Percentiles rank a stretch among this genome's conserved stretches.
Evolutionary conservation across 2,113 vertebrate species (phyloP).

Genomic region (Aptenodytes patagonicus): DNA sequence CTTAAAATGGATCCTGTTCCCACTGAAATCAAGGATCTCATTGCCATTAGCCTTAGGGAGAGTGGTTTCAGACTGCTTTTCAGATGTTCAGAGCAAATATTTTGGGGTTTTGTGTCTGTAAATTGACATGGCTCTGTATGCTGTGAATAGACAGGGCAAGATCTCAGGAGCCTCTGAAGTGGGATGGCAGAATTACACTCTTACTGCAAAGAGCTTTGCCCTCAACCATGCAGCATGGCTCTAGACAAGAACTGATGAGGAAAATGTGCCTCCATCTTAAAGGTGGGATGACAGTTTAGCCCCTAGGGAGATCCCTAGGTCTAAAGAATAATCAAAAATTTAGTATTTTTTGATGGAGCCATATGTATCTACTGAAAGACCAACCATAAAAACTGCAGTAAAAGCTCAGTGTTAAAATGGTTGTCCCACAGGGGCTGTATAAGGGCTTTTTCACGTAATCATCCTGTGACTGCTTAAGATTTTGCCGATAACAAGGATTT

Average conservation of each 20-base stretch:
- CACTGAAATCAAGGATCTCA: not conserved
- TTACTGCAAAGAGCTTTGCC: not conserved
- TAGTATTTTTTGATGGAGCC: not conserved
- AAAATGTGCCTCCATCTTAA: not conserved
- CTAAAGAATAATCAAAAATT: not conserved
- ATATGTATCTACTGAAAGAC: not conserved
- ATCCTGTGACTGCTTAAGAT: constrained; percentile 12
- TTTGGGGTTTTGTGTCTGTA: not conserved
- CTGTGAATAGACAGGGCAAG: not conserved
- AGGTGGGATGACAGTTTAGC: not conserved
- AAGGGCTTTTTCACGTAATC: constrained; percentile 39
- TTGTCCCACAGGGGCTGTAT: constrained; percentile 11
- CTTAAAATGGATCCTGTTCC: not conserved
- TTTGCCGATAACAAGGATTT: constrained; percentile 37
- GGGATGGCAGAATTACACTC: not conserved
- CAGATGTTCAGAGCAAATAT: not conserved
- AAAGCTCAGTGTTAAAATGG: constrained; percentile 52
- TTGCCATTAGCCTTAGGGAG: not conserved
- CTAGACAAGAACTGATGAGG: not conserved
- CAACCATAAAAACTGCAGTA: constrained; percentile 25
- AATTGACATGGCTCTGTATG: not conserved
- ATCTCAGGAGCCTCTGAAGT: not conserved
- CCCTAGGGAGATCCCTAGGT: not conserved
- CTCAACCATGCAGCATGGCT: not conserved
- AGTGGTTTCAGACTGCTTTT: not conserved